Evolutionary conservation across 2,888 invertebrate species (phyloP).

Genomic region (Carcina quercana): DNA sequence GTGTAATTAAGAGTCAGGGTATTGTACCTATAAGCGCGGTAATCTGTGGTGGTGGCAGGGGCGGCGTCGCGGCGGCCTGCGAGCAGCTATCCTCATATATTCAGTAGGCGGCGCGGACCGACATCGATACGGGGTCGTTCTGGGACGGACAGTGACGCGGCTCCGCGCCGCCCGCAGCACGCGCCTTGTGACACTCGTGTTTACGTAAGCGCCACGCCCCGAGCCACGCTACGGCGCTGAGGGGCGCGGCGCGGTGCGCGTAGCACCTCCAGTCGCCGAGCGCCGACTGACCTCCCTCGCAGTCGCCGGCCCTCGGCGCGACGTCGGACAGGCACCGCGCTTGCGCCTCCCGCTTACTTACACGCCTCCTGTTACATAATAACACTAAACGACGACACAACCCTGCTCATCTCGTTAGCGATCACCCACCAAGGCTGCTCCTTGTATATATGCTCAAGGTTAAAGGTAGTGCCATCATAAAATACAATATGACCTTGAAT

Average conservation of each 20-base stretch:
- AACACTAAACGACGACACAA: constrained; percentile 42
- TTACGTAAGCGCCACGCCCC: constrained; percentile 75
- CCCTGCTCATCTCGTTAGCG: too few relatives aligned
- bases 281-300: constrained; percentile 65
- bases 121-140: constrained; percentile 63
- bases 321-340: constrained; percentile 39
- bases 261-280: constrained; percentile 67
- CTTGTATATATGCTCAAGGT: too few relatives aligned
- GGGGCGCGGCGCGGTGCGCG: constrained; percentile 70
- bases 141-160: constrained; percentile 65
- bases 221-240: constrained; percentile 68
- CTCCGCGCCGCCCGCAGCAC: constrained; percentile 55
- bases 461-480: too few relatives aligned
- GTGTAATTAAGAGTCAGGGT: too few relatives aligned
- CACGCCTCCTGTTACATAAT: constrained; percentile 61
- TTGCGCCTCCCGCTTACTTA: constrained; percentile 45
- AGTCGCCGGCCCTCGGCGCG: constrained; percentile 35
- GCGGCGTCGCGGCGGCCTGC: constrained; percentile 54
- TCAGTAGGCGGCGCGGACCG: constrained; percentile 59
- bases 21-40: constrained; percentile 69
- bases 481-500: too few relatives aligned
- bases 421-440: too few relatives aligned
- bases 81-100: constrained; percentile 55
- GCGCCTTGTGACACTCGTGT: constrained; percentile 58
- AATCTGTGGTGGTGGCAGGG: constrained; percentile 56